phyloP scores from a whole-genome alignment of 2,797 vertebrate species.

The Protosalanx chinensis region DNA sequence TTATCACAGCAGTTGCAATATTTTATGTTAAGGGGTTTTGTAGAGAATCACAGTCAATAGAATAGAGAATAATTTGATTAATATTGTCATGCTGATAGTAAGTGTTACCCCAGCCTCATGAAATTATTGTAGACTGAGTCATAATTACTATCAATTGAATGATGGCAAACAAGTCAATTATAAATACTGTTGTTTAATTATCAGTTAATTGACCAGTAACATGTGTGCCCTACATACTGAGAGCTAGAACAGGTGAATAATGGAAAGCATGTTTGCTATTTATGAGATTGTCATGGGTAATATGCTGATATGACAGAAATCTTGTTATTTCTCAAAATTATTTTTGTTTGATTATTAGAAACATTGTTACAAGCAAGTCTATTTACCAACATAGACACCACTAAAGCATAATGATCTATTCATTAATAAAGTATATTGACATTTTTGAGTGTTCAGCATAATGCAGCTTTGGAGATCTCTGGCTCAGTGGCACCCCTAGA shows the following conservation, averaged over 20 bases:
- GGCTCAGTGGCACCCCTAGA: constrained; percentile 1
- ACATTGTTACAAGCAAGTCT: constrained; percentile 46
- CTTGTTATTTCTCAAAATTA: constrained; percentile 52
- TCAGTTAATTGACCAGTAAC: constrained; percentile 73
- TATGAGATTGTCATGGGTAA: constrained; percentile 70
- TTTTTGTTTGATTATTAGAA: constrained; percentile 44
- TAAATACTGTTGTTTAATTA: constrained; percentile 75
- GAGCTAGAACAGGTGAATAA: constrained; percentile 73
- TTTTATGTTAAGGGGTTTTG: constrained; percentile 31
- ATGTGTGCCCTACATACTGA: constrained; percentile 66
- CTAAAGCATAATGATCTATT: no score
- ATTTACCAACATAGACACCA: constrained; percentile 23
- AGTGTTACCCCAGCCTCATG: constrained; percentile 35
- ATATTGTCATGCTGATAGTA: constrained; percentile 26
- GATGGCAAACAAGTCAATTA: constrained; percentile 73
- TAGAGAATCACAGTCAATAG: constrained; percentile 39
- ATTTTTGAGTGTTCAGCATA: not conserved
- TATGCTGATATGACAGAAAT: constrained; percentile 65
- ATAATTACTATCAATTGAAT: constrained; percentile 60
- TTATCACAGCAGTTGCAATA: constrained; percentile 35
- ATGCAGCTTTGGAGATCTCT: no score
- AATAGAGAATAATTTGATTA: constrained; percentile 33
- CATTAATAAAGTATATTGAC: constrained; percentile 9
- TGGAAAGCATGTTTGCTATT: constrained; percentile 74
- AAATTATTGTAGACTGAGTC: constrained; percentile 49